Conservation (phyloP, 2,888 invertebrate species). For the Bhutanitis thaidina region DNA sequence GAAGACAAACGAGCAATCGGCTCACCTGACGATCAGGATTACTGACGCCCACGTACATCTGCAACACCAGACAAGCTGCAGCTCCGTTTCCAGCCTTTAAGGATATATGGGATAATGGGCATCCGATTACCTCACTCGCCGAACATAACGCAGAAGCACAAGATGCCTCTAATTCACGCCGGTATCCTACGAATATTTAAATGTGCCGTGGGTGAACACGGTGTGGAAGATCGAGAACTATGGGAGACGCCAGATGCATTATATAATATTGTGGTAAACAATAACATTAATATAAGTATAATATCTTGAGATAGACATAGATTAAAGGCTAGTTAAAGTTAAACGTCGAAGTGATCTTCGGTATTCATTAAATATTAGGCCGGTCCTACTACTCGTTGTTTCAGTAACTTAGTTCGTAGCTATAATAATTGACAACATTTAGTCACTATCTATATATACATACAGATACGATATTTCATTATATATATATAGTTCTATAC, state of each 20-base stretch:
- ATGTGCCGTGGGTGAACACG: no score
- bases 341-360: constrained; percentile 35
- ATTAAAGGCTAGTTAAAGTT: constrained; percentile 23
- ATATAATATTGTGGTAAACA: constrained; percentile 5
- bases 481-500: not conserved
- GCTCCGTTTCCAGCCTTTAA: no score
- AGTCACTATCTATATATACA: constrained; percentile 18
- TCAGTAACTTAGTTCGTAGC: constrained; percentile 31
- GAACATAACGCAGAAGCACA: no score
- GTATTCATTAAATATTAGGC: constrained; percentile 68
- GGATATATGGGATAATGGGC: no score
- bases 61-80: no score
- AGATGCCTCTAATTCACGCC: no score
- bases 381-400: constrained; percentile 76
- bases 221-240: no score
- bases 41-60: no score
- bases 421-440: constrained; percentile 23
- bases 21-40: no score
- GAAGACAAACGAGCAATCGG: no score
- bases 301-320: constrained; percentile 3
- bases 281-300: not conserved
- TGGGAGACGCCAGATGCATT: not conserved
- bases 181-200: no score
- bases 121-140: no score
- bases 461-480: constrained; percentile 6